Evolutionary conservation across 2,888 invertebrate species (phyloP).

Genomic region (Empis stercorea): DNA sequence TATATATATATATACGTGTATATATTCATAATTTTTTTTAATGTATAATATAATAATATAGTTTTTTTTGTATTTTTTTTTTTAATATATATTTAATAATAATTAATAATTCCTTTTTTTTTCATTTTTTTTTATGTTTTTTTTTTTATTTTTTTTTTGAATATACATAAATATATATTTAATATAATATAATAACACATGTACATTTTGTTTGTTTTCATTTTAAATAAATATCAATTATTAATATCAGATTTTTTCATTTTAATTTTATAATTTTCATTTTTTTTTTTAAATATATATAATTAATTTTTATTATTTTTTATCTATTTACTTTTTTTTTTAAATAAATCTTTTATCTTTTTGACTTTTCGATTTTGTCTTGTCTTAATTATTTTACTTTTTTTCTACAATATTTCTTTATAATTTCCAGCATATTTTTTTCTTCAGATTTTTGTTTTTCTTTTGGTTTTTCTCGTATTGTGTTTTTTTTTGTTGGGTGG

Average conservation of each 20-base stretch:
- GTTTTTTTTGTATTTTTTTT: constrained; percentile 9
- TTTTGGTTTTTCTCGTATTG: no score
- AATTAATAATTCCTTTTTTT: constrained; percentile 19
- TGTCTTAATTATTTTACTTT: not conserved
- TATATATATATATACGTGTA: no score
- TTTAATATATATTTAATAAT: constrained; percentile 10
- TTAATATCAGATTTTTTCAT: not conserved
- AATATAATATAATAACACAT: constrained; percentile 12
- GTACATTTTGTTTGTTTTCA: constrained; percentile 6
- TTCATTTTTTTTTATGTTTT: constrained; percentile 11
- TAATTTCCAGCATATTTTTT: not conserved
- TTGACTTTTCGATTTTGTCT: not conserved
- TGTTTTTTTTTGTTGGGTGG: no score
- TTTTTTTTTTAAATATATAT: constrained; percentile 1
- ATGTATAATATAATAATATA: constrained; percentile 11
- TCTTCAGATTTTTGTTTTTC: no score
- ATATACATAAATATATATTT: constrained; percentile 16
- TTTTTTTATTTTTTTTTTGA: constrained; percentile 7
- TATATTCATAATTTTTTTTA: constrained; percentile 5
- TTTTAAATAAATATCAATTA: constrained; percentile 1
- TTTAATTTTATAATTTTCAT: constrained; percentile 2
- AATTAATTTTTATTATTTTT: constrained; percentile 2
- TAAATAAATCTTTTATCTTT: not conserved
- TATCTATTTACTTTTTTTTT: constrained; percentile 1
- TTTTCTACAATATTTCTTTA: not conserved